Evolutionary conservation across 2,888 invertebrate species (phyloP).

Genomic region (Biston betularia): DNA sequence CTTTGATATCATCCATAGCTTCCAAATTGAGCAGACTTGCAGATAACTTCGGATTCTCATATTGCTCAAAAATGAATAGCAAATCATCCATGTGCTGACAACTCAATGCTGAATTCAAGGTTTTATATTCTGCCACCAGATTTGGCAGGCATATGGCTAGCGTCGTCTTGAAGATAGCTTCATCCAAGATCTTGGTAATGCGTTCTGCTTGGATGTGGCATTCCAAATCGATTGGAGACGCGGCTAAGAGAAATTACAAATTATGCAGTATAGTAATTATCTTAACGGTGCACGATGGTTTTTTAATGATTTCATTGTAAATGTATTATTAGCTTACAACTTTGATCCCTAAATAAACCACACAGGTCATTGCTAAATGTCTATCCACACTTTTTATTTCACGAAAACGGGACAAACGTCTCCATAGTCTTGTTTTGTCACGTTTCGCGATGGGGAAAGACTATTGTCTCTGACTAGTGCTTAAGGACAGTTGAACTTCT

Average conservation of each 20-base stretch:
- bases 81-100: slow-evolving; percentile 73
- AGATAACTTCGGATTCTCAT: slow-evolving; percentile 74
- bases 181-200: slow-evolving; percentile 81
- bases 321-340: too few relatives aligned
- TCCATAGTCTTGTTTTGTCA: too few relatives aligned
- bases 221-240: slow-evolving; percentile 43
- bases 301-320: too few relatives aligned
- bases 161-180: slow-evolving; percentile 72
- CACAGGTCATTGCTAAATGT: too few relatives aligned
- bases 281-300: too few relatives aligned
- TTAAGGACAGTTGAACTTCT: too few relatives aligned
- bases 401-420: too few relatives aligned
- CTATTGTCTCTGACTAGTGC: too few relatives aligned
- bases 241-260: slow-evolving; percentile 22
- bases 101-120: slow-evolving; percentile 61
- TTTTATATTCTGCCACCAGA: slow-evolving; percentile 71
- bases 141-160: slow-evolving; percentile 73
- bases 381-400: too few relatives aligned
- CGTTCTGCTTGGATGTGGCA: slow-evolving; percentile 78
- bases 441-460: too few relatives aligned
- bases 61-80: slow-evolving; percentile 77
- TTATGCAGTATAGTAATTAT: too few relatives aligned
- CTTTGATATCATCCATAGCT: slow-evolving; percentile 75
- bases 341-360: too few relatives aligned
- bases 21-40: slow-evolving; percentile 69